These are phyloP conservation scores for Phocoena sinus DNA, from an alignment of 2,113 vertebrate genomes.

Conservation along the genomic window DNA sequence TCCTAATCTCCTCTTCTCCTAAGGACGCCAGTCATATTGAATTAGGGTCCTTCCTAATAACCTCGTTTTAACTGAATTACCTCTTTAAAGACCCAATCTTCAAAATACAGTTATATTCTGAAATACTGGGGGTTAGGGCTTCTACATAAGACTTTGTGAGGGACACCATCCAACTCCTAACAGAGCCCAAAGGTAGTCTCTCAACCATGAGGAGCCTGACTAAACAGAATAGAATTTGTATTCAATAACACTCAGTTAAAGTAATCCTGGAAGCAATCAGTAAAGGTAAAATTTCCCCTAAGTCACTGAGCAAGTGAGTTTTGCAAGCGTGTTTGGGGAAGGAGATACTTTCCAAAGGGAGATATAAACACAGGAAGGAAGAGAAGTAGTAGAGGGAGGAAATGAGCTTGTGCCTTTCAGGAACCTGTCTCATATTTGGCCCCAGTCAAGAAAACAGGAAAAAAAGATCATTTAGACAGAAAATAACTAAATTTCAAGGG, in stretches of 20 bases:
- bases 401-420: background rate
- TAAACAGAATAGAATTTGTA: background rate
- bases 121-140: background rate
- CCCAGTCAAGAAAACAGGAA: conserved; percentile 5
- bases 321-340: background rate
- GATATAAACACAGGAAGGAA: background rate
- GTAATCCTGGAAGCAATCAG: background rate
- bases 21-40: background rate
- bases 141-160: background rate
- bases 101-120: background rate
- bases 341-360: background rate
- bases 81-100: background rate
- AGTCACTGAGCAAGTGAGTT: background rate
- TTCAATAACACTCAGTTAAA: background rate
- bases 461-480: conserved; percentile 1
- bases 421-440: conserved; percentile 2
- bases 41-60: background rate
- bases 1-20: background rate
- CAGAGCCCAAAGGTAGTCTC: background rate
- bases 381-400: background rate
- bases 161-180: background rate
- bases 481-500: conserved; percentile 33
- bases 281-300: background rate
- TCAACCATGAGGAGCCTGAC: background rate
- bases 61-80: background rate